Conservation (phyloP, 2,113 vertebrate genomes). For the Odobenus rosmarus region DNA sequence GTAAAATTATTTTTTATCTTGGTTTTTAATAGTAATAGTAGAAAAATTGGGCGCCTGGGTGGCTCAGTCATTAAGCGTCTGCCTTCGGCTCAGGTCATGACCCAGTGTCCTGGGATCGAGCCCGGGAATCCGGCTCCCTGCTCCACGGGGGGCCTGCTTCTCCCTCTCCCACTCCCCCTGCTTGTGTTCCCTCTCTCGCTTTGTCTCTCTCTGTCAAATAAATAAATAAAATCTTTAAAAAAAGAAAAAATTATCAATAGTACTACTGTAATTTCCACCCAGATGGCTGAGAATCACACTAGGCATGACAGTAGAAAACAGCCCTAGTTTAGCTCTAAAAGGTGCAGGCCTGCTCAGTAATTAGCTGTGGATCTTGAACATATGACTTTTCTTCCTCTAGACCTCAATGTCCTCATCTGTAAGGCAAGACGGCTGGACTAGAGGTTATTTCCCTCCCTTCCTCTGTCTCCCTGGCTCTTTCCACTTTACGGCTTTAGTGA, state of each 20-base stretch:
- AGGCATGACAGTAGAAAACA: neutral
- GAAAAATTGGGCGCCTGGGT: neutral
- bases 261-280: neutral
- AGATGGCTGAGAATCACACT: neutral
- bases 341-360: neutral
- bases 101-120: no score
- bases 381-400: neutral
- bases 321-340: neutral
- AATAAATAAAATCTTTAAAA: no score
- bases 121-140: no score
- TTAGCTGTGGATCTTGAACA: neutral
- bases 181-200: no score
- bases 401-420: neutral
- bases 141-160: no score
- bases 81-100: no score
- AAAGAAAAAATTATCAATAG: neutral
- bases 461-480: neutral
- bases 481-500: neutral
- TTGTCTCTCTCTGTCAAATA: no score
- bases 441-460: neutral
- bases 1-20: conserved; percentile 35
- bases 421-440: neutral
- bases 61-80: no score
- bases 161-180: no score
- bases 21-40: neutral